Evolutionary conservation across 1,140 invertebrate genomes (phyloP), one percentile per base, ranked within the genome.

Genomic region (Eumaeus atala): DNA sequence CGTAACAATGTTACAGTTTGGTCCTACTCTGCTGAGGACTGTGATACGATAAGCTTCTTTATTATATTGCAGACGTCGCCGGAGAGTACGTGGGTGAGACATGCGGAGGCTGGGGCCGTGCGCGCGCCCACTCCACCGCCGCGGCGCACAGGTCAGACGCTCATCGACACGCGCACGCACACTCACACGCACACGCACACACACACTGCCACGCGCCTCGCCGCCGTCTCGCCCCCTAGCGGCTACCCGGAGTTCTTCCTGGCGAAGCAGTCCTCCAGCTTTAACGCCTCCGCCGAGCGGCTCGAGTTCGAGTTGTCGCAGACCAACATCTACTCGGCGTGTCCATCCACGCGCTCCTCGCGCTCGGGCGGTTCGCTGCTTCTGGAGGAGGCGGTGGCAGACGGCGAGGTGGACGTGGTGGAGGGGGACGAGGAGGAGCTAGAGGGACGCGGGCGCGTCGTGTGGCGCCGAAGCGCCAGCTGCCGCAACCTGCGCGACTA

Each of bases 401-500:
- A 56, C 53, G 55, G 51, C 10, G 37, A 38, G 18, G 76, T 74
- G 48, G 70, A 48, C 18, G 62, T 48, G 64, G 55, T 34, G 9
- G 51, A 12, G 28, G 51, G 52, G 21, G 38, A 9, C n/a, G 37
- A 9, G 0, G 40, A 16, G 0, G 38, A 14, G 36, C 17, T 6
- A 17, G 50, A 10, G 21, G 11, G 33, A 5, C 33, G 40, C 21
- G 37, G 18, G 52, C 33, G 55, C 17, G 55, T 47, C 44, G 52
- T 56, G 11, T 74, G 75, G 68, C 87, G 93, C 52, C 92, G 94
- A 67, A 94, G 93, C 73, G 92, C 93, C 62, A 94, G 92, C 67
- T 95, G 94, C 84, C 91, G 92, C 72, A 93, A 94, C 66, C 87
- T 94, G 17, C 92, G 93, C 72, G 92, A 92, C 73, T 92, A 90